phyloP scores from a whole-genome alignment of 2,888 invertebrate genomes.

The Leptopilina syphax region DNA sequence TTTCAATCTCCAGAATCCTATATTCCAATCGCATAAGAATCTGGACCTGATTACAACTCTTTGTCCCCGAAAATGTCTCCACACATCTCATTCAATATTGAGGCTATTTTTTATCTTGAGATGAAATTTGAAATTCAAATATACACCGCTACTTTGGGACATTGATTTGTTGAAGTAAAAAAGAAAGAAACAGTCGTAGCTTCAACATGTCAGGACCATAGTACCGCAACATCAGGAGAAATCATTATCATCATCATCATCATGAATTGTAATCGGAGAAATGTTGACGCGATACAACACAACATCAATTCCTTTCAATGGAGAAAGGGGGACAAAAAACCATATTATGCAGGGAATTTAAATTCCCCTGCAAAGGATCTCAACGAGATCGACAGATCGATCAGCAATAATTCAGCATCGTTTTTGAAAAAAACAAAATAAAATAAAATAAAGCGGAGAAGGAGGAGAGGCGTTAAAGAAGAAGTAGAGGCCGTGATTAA shows the following conservation, averaged over 20 bases:
- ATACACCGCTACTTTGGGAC: background rate
- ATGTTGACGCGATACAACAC: conserved; percentile 56
- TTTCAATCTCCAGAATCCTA: conserved; percentile 25
- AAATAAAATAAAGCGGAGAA: conserved; percentile 42
- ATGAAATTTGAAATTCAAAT: background rate
- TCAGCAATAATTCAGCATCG: conserved; percentile 49
- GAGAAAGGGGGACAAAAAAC: conserved; percentile 32
- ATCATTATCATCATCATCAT: background rate
- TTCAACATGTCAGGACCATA: conserved; percentile 54
- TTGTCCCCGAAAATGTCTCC: background rate
- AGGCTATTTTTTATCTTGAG: conserved; percentile 8
- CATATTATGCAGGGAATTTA: conserved; percentile 15
- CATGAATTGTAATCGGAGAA: conserved; percentile 11
- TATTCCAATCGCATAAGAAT: too few species aligned
- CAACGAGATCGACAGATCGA: conserved; percentile 48
- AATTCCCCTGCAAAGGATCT: conserved; percentile 48
- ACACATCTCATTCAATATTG: background rate
- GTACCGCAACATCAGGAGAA: conserved; percentile 48
- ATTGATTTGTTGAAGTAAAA: conserved; percentile 57
- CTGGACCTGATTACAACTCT: too few species aligned
- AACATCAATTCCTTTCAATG: conserved; percentile 52
- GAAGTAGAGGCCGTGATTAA: conserved; percentile 69
- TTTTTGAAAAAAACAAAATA: background rate
- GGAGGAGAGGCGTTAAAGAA: conserved; percentile 51
- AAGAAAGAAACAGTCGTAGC: conserved; percentile 61